Evolutionary conservation across 2,113 vertebrate genomes (phyloP), one percentile per base, ranked within the genome.

Genomic region (Aptenodytes forsteri): DNA sequence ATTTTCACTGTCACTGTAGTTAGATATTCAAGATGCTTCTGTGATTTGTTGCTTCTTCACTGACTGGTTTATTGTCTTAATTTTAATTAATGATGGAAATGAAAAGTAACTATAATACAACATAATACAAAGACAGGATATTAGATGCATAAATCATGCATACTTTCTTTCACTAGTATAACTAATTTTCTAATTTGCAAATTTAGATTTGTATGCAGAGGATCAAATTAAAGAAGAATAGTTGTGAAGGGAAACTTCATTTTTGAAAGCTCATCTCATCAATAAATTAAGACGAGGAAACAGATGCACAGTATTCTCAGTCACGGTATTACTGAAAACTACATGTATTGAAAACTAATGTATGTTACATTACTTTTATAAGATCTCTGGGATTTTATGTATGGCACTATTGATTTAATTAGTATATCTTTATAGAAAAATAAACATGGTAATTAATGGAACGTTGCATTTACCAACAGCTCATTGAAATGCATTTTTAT

Each of bases 61-160:
- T 93, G 84, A 77, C 62, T 89, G n/a, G 36, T 83, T 91, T 93
- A 89, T 89, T 96, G 73, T 86, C 90, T 89, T 71, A 79, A 92
- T 89, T 97, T 96, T 98, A 97, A 94, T 96, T 95, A 94, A 96
- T 94, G 47, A 93, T 88, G 27, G 10, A 56, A 95, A 92, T 91
- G 19, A 94, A 94, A 93, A 91, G 32, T 83, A 93, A 73, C 55
- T 90, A 50, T 62, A 92, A 81, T 89, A 65, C 4, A 40, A 9
- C 11, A 66, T 47, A 76, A 83, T 65, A 72, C 19, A 93, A 95
- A 94, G 69, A 47, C 61, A 87, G 84, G 59, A 71, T 94, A 87
- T 96, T 91, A 84, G 54, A 90, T 82, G 22, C 50, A 94, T 97
- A 76, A 95, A 83, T 96, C 92, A 95, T 65, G 38, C n/a, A 36